Evolutionary conservation across 2,888 invertebrate species (phyloP).

Genomic region (Troilus luridus): DNA sequence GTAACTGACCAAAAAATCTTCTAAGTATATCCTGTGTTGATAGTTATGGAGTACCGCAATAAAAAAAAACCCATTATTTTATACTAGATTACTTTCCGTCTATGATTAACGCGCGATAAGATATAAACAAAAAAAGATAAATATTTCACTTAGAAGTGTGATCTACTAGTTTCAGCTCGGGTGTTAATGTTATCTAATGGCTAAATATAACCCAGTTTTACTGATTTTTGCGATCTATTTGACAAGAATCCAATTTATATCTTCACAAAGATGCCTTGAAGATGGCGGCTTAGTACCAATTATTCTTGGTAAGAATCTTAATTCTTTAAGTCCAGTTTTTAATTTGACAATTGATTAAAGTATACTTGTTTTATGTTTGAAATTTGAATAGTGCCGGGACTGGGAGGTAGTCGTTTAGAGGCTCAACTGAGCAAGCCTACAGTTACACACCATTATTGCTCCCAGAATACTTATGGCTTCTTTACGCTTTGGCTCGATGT

Average conservation of each 20-base stretch:
- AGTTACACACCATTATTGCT: not conserved
- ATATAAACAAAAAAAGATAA: not conserved
- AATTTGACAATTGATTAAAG: not conserved
- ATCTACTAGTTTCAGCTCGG: not conserved
- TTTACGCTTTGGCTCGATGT: conserved; percentile 5
- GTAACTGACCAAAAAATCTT: not conserved
- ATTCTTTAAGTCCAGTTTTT: not conserved
- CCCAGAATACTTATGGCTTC: not conserved
- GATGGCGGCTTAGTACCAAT: not conserved
- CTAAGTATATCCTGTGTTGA: not conserved
- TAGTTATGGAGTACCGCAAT: not conserved
- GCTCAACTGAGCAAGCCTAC: not conserved
- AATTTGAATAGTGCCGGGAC: not conserved
- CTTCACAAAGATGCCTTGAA: not conserved
- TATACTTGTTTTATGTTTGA: not conserved
- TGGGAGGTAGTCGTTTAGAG: not conserved
- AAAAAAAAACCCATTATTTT: not conserved
- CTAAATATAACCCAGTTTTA: not conserved
- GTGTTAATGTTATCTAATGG: not conserved
- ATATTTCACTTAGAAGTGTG: not conserved
- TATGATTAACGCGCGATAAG: not conserved
- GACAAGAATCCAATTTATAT: not conserved
- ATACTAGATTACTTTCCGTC: not conserved
- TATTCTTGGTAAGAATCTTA: not conserved
- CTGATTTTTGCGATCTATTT: not conserved